Conservation (phyloP, 2,113 vertebrate genomes). For the Blennius ocellaris region DNA sequence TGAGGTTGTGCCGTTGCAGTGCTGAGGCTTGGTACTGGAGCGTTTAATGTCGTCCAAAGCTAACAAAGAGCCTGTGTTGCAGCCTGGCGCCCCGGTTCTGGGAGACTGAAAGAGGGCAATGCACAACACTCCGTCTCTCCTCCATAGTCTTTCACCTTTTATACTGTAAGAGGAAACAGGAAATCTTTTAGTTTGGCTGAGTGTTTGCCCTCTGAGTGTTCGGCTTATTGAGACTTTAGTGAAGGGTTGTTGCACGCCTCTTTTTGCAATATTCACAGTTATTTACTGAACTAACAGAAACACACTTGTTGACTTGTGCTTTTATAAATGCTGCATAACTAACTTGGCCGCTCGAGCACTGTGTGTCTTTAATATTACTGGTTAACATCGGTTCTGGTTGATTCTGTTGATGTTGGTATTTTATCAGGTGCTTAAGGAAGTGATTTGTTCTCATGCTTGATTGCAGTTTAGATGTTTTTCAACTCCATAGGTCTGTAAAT, state of each 20-base stretch:
- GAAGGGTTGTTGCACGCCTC: slow-evolving; percentile 37
- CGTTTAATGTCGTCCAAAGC: slow-evolving; percentile 78
- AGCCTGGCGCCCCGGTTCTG: slow-evolving; percentile 74
- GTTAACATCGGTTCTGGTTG: too few relatives aligned
- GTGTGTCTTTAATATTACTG: background rate
- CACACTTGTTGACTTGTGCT: background rate
- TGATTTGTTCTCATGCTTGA: background rate
- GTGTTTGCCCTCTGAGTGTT: slow-evolving; percentile 22
- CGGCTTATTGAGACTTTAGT: slow-evolving; percentile 26
- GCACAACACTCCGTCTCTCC: slow-evolving; percentile 59
- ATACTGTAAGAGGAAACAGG: slow-evolving; percentile 60
- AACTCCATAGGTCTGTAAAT: background rate
- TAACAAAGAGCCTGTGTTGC: slow-evolving; percentile 79
- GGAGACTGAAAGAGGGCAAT: slow-evolving; percentile 75
- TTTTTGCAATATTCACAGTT: background rate
- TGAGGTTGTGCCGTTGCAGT: slow-evolving; percentile 67
- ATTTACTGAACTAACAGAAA: background rate
- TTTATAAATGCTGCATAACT: background rate
- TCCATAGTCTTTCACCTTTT: slow-evolving; percentile 45
- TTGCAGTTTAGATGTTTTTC: background rate
- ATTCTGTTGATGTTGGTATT: background rate
- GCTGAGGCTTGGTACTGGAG: slow-evolving; percentile 72
- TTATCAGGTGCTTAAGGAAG: background rate
- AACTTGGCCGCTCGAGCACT: background rate
- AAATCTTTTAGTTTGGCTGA: slow-evolving; percentile 50